These are phyloP conservation scores for Aleadryas rufinucha DNA, from an alignment of 2,113 vertebrate species.

Conservation along the genomic window DNA sequence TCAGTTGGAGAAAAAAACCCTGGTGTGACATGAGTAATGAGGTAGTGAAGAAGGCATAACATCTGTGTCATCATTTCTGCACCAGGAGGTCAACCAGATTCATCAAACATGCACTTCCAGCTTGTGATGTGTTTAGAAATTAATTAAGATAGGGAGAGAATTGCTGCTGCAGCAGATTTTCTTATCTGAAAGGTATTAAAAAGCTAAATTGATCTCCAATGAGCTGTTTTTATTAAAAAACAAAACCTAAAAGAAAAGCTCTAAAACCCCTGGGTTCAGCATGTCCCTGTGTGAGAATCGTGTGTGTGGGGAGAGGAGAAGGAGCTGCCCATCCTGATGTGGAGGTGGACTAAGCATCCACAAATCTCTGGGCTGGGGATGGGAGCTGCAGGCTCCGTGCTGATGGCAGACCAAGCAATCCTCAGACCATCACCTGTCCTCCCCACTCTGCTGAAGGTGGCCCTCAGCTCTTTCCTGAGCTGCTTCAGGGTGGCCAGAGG, in stretches of 20 bases:
- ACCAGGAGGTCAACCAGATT: conserved; percentile 70
- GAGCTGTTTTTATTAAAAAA: not conserved
- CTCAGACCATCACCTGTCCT: not conserved
- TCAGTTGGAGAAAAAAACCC: not conserved
- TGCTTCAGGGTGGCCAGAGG: not conserved
- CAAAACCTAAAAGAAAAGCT: not conserved
- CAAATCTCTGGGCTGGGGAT: not conserved
- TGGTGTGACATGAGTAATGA: conserved; percentile 54
- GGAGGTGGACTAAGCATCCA: not conserved
- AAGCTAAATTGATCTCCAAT: conserved; percentile 65
- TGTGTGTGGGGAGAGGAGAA: fast-evolving
- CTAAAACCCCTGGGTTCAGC: not conserved
- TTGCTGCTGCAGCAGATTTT: conserved; percentile 66
- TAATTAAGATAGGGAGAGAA: conserved; percentile 67
- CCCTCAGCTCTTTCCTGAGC: not conserved
- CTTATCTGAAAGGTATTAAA: conserved; percentile 63
- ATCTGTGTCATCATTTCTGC: conserved; percentile 72
- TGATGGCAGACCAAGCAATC: not conserved
- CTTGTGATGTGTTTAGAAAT: conserved; percentile 70
- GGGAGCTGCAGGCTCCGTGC: not conserved
- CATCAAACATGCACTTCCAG: conserved; percentile 57
- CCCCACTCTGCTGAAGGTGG: not conserved
- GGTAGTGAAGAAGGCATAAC: conserved; percentile 24
- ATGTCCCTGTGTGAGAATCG: not conserved
- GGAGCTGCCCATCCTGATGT: fast-evolving